Conservation (phyloP, 2,888 invertebrate species). For the Aporophyla lueneburgensis region DNA sequence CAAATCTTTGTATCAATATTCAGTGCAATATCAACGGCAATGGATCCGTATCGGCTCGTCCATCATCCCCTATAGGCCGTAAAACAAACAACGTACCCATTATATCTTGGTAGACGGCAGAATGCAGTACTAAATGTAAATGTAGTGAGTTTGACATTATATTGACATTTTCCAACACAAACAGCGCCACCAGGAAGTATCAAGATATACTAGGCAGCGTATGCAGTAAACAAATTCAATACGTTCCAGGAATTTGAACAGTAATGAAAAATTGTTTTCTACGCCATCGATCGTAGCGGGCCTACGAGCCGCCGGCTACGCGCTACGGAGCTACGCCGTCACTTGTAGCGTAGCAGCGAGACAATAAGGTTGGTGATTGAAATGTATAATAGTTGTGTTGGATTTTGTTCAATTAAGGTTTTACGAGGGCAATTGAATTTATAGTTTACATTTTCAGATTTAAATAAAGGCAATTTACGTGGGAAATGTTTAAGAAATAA, state of each 20-base stretch:
- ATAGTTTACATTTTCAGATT: not conserved
- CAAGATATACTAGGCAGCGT: conserved; percentile 1
- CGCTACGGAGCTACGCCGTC: conserved; percentile 67
- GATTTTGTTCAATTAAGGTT: not conserved
- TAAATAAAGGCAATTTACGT: not conserved
- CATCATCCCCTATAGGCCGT: conserved; percentile 44
- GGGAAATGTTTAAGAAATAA: not conserved
- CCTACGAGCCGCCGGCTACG: conserved; percentile 64
- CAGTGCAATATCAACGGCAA: conserved; percentile 44
- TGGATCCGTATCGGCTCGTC: conserved; percentile 38
- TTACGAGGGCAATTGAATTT: not conserved
- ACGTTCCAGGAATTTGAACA: conserved; percentile 30
- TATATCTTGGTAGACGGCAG: conserved; percentile 13
- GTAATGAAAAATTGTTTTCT: conserved; percentile 48
- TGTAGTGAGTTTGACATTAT: not conserved
- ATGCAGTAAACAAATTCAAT: conserved; percentile 29
- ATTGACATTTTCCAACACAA: conserved; percentile 2
- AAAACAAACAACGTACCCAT: conserved; percentile 39
- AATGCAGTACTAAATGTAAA: conserved; percentile 30
- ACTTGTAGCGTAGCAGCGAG: conserved; percentile 61
- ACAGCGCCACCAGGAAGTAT: not conserved
- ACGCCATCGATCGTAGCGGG: conserved; percentile 55
- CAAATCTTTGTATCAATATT: conserved; percentile 43
- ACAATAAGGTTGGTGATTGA: conserved; percentile 53
- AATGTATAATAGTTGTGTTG: conserved; percentile 4